Base-by-base conservation (phyloP, 2,113 vertebrate species). In the Oceanites oceanicus region DNA sequence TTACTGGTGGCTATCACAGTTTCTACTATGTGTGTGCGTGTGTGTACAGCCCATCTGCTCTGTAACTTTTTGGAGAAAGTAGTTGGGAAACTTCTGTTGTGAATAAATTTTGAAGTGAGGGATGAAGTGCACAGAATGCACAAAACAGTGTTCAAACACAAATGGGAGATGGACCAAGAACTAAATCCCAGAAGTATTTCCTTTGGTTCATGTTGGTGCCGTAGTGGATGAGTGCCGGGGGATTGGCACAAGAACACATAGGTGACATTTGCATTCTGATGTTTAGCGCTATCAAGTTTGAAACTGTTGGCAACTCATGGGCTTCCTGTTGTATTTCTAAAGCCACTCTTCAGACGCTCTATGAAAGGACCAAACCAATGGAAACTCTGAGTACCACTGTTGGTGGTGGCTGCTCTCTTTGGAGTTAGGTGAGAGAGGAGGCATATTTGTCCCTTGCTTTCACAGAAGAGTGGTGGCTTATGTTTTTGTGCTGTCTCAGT, bases 1-100 rank as follows among this genome's bases (percentile, higher is more conserved):
- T 61, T 62, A 49, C 34, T 71, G 45, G 40, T 67, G 77, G 42
- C 61, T 78, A 1, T 55, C 52, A 15, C 7, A 30, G 17, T 30
- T 72, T 61, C 19, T 59, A 0, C 50, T 42, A 0, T 3, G 8
- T 2, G n/a, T 5, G 3, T 25, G 12, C 11, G 7, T 9, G 7
- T 55, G 7, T 19, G n/a, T 44, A 11, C 44, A 59, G 29, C 23
- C 62, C 2, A 1, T 38, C 62, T 47, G 58, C 34, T 68, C 22
- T 5, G 0, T 15, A 20, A 26, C 8, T 15, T 63, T 76, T 55
- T 20, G 8, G 44, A 80, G 32, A 45, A 81, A 44, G 15, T 23
- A 65, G 4, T 1, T 73, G 52, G 19, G 44, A 44, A 71, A 42
- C 3, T 49, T 62, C 38, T 52, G 16, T 15, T 61, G 11, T 21